Percentiles rank a stretch among this genome's conserved stretches.
Evolutionary conservation across 2,113 vertebrate genomes (phyloP).

Genomic region (Entomyzon cyanotis): DNA sequence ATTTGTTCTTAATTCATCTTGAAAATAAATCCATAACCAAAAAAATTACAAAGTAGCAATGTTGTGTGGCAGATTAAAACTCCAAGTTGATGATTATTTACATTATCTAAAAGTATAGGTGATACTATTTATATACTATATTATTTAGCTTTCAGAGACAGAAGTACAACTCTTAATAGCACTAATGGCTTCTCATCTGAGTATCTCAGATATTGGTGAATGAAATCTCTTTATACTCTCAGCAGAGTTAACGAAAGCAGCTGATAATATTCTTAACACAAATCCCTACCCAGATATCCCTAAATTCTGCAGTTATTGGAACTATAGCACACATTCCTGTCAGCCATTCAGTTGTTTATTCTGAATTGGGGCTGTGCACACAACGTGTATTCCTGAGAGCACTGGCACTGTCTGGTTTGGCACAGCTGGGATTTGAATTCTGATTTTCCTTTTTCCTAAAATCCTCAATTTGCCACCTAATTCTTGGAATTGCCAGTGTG

Average conservation of each 20-base stretch:
- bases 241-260: neutral
- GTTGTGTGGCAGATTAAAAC: neutral
- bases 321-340: neutral
- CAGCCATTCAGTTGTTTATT: neutral
- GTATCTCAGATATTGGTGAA: neutral
- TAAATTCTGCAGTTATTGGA: neutral
- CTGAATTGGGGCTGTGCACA: neutral
- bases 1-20: neutral
- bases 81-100: neutral
- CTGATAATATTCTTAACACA: neutral
- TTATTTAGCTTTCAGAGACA: neutral
- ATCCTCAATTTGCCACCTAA: neutral
- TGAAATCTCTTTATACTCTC: neutral
- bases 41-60: neutral
- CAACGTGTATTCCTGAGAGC: neutral
- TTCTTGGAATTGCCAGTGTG: rapidly evolving
- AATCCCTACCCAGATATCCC: neutral
- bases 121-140: neutral
- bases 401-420: neutral
- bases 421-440: neutral
- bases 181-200: neutral
- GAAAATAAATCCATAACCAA: neutral
- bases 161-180: neutral
- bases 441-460: neutral
- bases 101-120: neutral